These are phyloP conservation scores for Etheostoma nigrum DNA, from an alignment of 2,797 vertebrate species.

Conservation along the genomic window DNA sequence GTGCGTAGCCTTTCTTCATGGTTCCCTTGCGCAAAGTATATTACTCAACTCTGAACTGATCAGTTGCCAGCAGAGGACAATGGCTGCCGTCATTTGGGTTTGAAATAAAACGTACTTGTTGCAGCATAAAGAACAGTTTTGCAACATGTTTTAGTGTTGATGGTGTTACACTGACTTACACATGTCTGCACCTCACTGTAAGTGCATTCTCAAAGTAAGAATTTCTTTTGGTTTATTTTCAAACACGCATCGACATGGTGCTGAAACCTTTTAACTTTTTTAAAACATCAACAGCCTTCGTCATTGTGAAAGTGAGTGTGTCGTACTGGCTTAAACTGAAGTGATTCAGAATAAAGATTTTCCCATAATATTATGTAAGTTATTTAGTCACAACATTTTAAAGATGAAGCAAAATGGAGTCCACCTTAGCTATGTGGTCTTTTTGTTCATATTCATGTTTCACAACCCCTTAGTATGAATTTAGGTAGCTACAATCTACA, in stretches of 20 bases:
- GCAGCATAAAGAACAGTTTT: not conserved
- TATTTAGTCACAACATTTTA: not conserved
- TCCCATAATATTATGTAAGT: not conserved
- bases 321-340: not conserved
- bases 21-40: not conserved
- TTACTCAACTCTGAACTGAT: not conserved
- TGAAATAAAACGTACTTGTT: not conserved
- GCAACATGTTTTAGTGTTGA: not conserved
- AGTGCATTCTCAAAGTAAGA: not conserved
- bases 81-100: too few relatives aligned
- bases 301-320: not conserved
- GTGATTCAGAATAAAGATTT: not conserved
- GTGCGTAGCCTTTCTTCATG: not conserved
- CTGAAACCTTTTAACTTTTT: not conserved
- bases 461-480: not conserved
- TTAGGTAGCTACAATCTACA: not conserved
- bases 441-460: too few relatives aligned
- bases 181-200: not conserved
- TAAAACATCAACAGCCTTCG: not conserved
- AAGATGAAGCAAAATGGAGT: not conserved
- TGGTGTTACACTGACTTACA: not conserved
- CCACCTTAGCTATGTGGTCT: not conserved
- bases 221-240: not conserved
- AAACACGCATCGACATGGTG: not conserved
- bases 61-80: too few relatives aligned